Evolutionary conservation across 2,113 vertebrate species (phyloP).

Genomic region (Zosterops pallidus): DNA sequence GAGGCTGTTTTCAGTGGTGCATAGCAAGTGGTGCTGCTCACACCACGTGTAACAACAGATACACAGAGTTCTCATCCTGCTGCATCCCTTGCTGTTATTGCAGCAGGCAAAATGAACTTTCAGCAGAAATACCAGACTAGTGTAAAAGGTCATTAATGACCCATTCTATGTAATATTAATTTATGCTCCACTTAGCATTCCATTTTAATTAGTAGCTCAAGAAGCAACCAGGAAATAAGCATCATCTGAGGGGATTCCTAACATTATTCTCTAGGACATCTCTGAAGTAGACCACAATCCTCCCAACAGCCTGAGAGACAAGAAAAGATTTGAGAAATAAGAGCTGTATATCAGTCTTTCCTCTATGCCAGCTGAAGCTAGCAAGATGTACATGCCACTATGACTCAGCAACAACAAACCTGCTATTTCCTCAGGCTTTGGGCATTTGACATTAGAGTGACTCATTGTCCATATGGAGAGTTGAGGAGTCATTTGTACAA

Average conservation of each 20-base stretch:
- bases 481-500: background rate
- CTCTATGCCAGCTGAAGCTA: background rate
- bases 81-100: background rate
- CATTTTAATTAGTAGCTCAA: background rate
- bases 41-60: background rate
- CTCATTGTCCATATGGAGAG: background rate
- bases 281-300: background rate
- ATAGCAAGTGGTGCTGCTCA: background rate
- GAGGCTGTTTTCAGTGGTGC: background rate
- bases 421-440: background rate
- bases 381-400: background rate
- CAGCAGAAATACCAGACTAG: background rate
- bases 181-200: background rate
- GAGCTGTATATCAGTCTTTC: background rate
- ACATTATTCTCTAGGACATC: background rate
- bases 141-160: background rate
- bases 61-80: background rate
- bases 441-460: slow-evolving; percentile 43
- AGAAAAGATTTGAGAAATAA: background rate
- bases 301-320: background rate
- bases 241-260: background rate
- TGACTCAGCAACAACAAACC: slow-evolving; percentile 39
- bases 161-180: background rate
- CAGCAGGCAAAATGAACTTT: background rate
- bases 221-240: background rate